Conservation (phyloP, 2,888 invertebrate genomes). For the Lycocerus yunnanus region DNA sequence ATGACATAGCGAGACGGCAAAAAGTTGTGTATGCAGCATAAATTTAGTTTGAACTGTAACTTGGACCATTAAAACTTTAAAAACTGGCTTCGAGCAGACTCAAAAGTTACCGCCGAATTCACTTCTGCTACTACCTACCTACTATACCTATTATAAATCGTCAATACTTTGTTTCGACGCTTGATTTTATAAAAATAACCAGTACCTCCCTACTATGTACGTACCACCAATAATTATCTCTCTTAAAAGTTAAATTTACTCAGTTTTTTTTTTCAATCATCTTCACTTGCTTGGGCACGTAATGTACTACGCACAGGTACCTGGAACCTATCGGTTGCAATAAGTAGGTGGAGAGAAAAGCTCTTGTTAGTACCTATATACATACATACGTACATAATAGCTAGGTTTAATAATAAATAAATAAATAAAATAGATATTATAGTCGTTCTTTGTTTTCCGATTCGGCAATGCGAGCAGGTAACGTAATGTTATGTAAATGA, state of each 20-base stretch:
- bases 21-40: conserved; percentile 48
- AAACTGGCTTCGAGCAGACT: conserved; percentile 52
- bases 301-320: background rate
- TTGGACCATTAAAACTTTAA: conserved; percentile 54
- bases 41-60: conserved; percentile 48
- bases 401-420: background rate
- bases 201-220: background rate
- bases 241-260: background rate
- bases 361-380: no score
- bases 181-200: conserved; percentile 36
- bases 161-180: conserved; percentile 43
- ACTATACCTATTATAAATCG: conserved; percentile 39
- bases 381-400: no score
- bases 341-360: no score
- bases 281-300: background rate
- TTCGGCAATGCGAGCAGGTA: conserved; percentile 36
- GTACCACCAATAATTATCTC: background rate
- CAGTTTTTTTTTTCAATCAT: background rate
- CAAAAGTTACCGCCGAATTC: conserved; percentile 44
- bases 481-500: conserved; percentile 13
- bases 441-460: conserved; percentile 19
- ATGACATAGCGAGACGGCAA: conserved; percentile 54
- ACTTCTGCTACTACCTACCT: conserved; percentile 4
- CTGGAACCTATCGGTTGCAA: background rate
- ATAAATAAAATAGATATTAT: background rate